phyloP scores from a whole-genome alignment of 2,113 vertebrate genomes.

The Bubalus kerabau region DNA sequence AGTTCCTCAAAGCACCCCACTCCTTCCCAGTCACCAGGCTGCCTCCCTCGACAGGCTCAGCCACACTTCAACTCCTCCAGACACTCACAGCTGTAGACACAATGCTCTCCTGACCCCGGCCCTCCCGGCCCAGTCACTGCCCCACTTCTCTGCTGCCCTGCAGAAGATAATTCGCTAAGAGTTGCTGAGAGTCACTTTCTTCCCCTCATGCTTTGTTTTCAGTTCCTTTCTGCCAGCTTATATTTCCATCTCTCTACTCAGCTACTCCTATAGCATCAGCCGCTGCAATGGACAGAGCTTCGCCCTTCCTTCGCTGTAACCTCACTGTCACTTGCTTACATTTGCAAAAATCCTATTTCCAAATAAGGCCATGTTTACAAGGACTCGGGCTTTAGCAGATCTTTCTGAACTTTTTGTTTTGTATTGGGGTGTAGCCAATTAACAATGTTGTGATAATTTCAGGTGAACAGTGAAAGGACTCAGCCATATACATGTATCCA shows the following conservation, averaged over 20 bases:
- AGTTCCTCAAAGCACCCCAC: background rate
- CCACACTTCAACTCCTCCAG: background rate
- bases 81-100: background rate
- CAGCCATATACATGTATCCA: background rate
- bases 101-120: too few species aligned
- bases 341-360: background rate
- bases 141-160: background rate
- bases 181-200: background rate
- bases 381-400: background rate
- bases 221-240: background rate
- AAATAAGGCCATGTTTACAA: background rate
- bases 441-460: background rate
- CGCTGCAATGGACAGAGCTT: background rate
- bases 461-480: background rate
- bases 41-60: background rate
- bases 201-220: background rate
- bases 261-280: background rate
- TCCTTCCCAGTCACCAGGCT: background rate
- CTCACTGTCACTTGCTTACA: background rate
- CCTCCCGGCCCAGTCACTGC: rapidly evolving
- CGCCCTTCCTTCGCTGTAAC: background rate
- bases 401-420: background rate
- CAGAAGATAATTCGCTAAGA: background rate
- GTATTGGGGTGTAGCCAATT: background rate
- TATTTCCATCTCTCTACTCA: background rate